Evolutionary conservation across 2,113 vertebrate genomes (phyloP), one percentile per base, ranked within the genome.

Genomic region (Hassar affinis): DNA sequence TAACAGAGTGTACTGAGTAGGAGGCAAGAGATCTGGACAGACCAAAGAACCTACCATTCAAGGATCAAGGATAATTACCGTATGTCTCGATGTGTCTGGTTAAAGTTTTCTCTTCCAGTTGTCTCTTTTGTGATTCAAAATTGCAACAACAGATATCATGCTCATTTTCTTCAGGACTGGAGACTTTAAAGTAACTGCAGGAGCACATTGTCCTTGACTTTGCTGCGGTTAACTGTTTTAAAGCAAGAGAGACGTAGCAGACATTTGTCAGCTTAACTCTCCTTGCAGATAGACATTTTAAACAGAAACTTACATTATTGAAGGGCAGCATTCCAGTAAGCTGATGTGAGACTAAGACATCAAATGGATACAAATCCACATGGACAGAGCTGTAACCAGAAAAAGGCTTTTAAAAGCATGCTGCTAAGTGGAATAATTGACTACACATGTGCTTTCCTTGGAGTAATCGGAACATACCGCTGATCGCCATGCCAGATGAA

Each of bases 291-390:
- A 88, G 82, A 84, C 85, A 83, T 88, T 90, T 89, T 90, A 88
- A 92, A 90, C 88, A 82, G 89, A 91, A 90, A 89, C 90, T 2
- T 89, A 92, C 90, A 90, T 89, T 92, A 93, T 92, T 92, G 89
- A 93, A 92, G 87, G 87, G 82, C 72, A 87, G 88, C 89, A 88
- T 87, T 89, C 89, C 87, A 89, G 84, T 84, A 84, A 72, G 81
- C 68, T 80, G 85, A 79, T 80, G 83, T 56, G 85, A 83, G 90
- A 89, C 88, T 88, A 88, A 88, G 89, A 87, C 56, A 79, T 75
- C 72, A 74, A 80, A 79, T 30, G 79, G 14, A 85, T 76, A 78
- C 78, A 86, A 80, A 78, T 86, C 82, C 85, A 68, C 78, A 78
- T 82, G 85, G 85, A 81, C 27, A 72, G 75, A 79, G 84, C 30